Percentiles rank a stretch among this genome's conserved stretches.
phyloP scores from a whole-genome alignment of 2,888 invertebrate species.

The Drosophila nr. medialis region DNA sequence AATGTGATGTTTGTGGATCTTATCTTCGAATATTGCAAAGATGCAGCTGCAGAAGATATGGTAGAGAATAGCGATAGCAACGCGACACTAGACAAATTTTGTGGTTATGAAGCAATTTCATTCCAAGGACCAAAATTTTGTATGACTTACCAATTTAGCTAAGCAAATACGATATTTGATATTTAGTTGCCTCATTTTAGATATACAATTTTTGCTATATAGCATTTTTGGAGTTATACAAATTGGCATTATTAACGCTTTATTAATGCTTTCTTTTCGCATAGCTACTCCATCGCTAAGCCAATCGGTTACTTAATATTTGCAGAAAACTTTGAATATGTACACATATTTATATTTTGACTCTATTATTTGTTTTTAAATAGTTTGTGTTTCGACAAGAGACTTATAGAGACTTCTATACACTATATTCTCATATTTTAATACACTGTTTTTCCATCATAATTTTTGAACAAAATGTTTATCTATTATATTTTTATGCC shows the following conservation, averaged over 20 bases:
- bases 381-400: background rate
- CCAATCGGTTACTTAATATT: background rate
- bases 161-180: background rate
- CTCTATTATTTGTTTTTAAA: background rate
- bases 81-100: background rate
- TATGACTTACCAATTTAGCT: background rate
- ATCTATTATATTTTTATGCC: background rate
- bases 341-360: background rate
- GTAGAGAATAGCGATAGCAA: background rate
- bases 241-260: background rate
- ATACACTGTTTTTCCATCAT: rapidly evolving
- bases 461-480: background rate
- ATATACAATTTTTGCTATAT: background rate
- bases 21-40: background rate
- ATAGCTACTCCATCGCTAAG: background rate
- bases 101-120: background rate
- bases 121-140: background rate
- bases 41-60: background rate
- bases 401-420: too few relatives aligned
- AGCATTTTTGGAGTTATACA: background rate
- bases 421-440: background rate
- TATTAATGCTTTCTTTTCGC: background rate
- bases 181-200: background rate
- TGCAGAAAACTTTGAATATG: background rate
- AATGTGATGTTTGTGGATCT: rapidly evolving